Evolutionary conservation across 2,888 invertebrate genomes (phyloP).

Genomic region (Bruchidius siliquastri): DNA sequence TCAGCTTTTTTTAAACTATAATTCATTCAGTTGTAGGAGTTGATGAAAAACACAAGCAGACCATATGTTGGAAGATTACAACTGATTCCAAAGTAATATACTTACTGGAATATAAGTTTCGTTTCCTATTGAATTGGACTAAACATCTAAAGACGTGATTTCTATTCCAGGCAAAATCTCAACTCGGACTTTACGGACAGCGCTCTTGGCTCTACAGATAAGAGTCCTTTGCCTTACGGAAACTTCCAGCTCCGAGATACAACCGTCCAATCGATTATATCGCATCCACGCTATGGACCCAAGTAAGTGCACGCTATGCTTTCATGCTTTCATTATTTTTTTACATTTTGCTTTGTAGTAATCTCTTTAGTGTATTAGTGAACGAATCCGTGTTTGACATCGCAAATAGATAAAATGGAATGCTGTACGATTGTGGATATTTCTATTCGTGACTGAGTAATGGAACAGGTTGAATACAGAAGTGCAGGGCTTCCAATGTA

Average conservation of each 20-base stretch:
- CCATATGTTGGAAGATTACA: too few species aligned
- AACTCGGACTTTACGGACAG: slow-evolving; percentile 95
- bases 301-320: slow-evolving; percentile 69
- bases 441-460: too few species aligned
- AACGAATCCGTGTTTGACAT: not conserved
- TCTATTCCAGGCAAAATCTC: slow-evolving; percentile 74
- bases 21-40: too few species aligned
- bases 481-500: too few species aligned
- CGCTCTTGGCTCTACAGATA: slow-evolving; percentile 86
- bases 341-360: not conserved
- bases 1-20: too few species aligned
- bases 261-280: slow-evolving; percentile 85
- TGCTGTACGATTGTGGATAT: not conserved
- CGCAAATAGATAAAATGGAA: not conserved
- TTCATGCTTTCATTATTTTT: too few species aligned
- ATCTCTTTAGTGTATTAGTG: not conserved
- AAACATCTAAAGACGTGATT: too few species aligned
- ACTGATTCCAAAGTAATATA: too few species aligned
- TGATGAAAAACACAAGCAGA: too few species aligned
- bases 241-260: slow-evolving; percentile 91
- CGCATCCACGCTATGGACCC: slow-evolving; percentile 86
- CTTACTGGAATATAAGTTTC: too few species aligned
- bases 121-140: too few species aligned
- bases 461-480: too few species aligned
- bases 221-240: slow-evolving; percentile 88